Percentiles rank a stretch among this genome's conserved stretches.
These are phyloP conservation scores for Botia almorhae DNA, from an alignment of 2,797 vertebrate species.

Conservation along the genomic window DNA sequence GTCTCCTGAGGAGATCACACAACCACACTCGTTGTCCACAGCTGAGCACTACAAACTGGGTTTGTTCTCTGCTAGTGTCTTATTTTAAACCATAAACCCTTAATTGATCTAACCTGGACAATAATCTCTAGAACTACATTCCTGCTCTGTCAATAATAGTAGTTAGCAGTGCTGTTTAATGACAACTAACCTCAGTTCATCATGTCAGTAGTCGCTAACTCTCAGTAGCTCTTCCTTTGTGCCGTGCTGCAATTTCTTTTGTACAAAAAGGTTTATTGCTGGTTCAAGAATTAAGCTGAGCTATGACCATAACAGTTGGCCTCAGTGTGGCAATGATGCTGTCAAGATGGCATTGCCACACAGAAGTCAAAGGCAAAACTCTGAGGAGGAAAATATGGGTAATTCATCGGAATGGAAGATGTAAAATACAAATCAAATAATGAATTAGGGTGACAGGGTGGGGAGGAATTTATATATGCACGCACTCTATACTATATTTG, in stretches of 20 bases:
- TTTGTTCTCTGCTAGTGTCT: slow-evolving; percentile 49
- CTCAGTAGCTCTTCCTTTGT: slow-evolving; percentile 20
- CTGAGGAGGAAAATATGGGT: slow-evolving; percentile 63
- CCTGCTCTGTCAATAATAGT: slow-evolving; percentile 62
- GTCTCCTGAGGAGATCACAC: slow-evolving; percentile 62
- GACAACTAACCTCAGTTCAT: slow-evolving; percentile 72
- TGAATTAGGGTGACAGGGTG: slow-evolving; percentile 37
- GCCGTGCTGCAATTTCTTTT: not conserved
- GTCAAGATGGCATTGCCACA: slow-evolving; percentile 61
- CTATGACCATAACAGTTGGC: slow-evolving; percentile 50
- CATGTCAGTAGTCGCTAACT: slow-evolving; percentile 38
- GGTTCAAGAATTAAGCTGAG: slow-evolving; percentile 43
- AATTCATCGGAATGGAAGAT: slow-evolving; percentile 63
- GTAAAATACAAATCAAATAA: slow-evolving; percentile 56
- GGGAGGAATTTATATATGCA: slow-evolving; percentile 34
- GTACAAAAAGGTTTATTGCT: slow-evolving; percentile 26
- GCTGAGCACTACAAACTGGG: slow-evolving; percentile 40
- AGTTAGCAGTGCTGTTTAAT: slow-evolving; percentile 67
- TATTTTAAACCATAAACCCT: slow-evolving; percentile 26
- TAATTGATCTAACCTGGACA: slow-evolving; percentile 52
- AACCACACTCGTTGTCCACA: slow-evolving; percentile 52
- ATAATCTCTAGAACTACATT: slow-evolving; percentile 63
- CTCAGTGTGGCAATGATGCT: slow-evolving; percentile 19
- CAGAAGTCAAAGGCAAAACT: slow-evolving; percentile 61
- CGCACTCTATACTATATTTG: not conserved